phyloP scores from a whole-genome alignment of 2,113 vertebrate genomes.

The Tor tambroides region DNA sequence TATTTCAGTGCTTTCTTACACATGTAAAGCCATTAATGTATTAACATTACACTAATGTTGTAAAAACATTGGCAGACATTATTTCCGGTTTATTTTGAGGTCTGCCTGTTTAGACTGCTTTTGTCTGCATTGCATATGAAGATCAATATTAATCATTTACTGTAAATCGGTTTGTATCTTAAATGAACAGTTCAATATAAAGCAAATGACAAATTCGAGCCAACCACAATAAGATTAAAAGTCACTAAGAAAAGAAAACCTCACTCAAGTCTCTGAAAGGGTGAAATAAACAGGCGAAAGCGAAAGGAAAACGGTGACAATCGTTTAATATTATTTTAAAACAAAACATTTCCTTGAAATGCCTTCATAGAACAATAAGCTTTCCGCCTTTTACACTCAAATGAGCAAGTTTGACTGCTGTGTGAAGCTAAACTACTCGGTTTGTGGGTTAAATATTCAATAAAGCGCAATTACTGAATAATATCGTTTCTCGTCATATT shows the following conservation, averaged over 20 bases:
- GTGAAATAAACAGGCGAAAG: background rate
- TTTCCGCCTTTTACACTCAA: background rate
- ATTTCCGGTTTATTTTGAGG: constrained; percentile 16
- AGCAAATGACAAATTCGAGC: background rate
- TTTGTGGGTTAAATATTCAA: background rate
- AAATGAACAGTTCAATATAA: background rate
- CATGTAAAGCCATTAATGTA: background rate
- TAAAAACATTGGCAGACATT: background rate
- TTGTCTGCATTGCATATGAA: background rate
- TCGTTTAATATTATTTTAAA: background rate
- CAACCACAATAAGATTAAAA: background rate
- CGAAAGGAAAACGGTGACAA: background rate
- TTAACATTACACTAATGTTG: background rate
- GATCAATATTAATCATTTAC: background rate
- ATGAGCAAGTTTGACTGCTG: background rate
- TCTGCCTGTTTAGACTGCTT: background rate
- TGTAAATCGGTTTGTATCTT: background rate
- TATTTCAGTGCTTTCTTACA: background rate
- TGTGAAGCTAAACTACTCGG: background rate
- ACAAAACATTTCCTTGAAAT: background rate
- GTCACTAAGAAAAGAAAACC: background rate
- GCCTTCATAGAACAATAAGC: background rate
- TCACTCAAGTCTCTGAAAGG: background rate
- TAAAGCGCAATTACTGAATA: background rate
- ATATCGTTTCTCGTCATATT: background rate